phyloP scores from a whole-genome alignment of 2,888 invertebrate species.

The Achlya flavicornis region DNA sequence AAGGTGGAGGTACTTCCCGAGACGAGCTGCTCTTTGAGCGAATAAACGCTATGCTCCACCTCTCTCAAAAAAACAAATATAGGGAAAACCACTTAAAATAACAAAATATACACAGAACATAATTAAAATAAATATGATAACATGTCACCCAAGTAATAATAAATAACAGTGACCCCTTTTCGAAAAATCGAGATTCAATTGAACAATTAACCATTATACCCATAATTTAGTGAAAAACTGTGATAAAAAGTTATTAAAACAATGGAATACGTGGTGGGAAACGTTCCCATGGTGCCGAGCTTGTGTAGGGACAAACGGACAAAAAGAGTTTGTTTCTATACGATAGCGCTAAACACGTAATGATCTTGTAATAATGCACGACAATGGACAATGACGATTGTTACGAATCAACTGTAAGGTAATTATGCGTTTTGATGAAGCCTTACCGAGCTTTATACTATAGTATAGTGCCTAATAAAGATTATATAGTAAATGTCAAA shows the following conservation, averaged over 20 bases:
- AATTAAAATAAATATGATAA: neutral
- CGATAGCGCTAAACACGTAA: slow-evolving; percentile 37
- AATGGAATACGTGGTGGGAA: slow-evolving; percentile 57
- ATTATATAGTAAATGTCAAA: too few species aligned
- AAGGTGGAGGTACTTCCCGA: too few species aligned
- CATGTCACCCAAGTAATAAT: slow-evolving; percentile 14
- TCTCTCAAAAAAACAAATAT: too few species aligned
- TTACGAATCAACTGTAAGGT: slow-evolving; percentile 30
- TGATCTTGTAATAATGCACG: slow-evolving; percentile 31
- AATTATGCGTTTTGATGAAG: neutral
- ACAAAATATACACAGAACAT: neutral
- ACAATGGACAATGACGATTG: slow-evolving; percentile 61
- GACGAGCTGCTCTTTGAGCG: too few species aligned
- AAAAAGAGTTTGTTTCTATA: slow-evolving; percentile 45
- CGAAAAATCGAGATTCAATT: slow-evolving; percentile 61
- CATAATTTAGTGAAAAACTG: slow-evolving; percentile 73
- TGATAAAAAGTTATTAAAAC: slow-evolving; percentile 58
- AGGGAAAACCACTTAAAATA: too few species aligned
- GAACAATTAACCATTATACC: slow-evolving; percentile 81
- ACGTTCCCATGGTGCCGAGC: slow-evolving; percentile 59
- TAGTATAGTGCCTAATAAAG: too few species aligned
- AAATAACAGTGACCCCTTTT: slow-evolving; percentile 23
- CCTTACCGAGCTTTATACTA: neutral
- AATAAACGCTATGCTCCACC: too few species aligned
- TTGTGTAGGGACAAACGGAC: slow-evolving; percentile 32